A percentile compares a stretch with the other conserved stretches of the same genome.
These are phyloP conservation scores for Dermolepida albohirtum DNA, from an alignment of 2,888 invertebrate species.

Conservation along the genomic window DNA sequence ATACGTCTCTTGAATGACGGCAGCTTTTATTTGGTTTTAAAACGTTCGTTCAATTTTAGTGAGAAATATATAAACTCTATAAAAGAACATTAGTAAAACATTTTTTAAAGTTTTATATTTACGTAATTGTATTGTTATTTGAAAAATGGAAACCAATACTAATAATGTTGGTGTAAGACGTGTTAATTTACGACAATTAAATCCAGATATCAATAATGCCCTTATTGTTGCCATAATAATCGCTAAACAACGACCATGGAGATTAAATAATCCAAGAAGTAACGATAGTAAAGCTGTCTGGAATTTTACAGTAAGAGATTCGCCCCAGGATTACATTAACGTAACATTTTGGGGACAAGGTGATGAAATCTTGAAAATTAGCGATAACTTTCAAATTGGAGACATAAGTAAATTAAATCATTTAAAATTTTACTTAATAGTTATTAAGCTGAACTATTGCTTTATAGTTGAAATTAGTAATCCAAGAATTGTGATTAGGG, in stretches of 20 bases:
- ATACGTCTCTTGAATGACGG: too few relatives aligned
- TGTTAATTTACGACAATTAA: conserved; percentile 56
- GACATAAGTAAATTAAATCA: conserved; percentile 70
- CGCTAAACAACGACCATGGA: conserved; percentile 73
- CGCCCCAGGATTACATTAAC: conserved; percentile 77
- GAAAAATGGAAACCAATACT: conserved; percentile 44
- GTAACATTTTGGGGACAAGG: conserved; percentile 81
- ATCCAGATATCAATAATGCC: conserved; percentile 56
- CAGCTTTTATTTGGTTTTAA: too few relatives aligned
- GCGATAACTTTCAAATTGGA: conserved; percentile 75
- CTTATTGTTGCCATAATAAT: conserved; percentile 72
- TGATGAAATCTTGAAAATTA: conserved; percentile 72
- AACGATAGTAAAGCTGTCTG: conserved; percentile 75
- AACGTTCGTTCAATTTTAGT: too few relatives aligned
- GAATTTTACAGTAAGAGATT: conserved; percentile 82
- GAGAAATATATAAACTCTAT: not conserved
- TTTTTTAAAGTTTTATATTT: not conserved
- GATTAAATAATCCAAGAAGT: conserved; percentile 67
- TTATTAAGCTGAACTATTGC: not conserved
- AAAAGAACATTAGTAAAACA: not conserved
- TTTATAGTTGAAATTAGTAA: conserved; percentile 75
- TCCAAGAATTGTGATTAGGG: conserved; percentile 72
- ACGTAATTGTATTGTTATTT: not conserved
- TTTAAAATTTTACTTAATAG: not conserved
- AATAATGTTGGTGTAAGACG: conserved; percentile 51